A percentile compares a stretch with the other conserved stretches of the same genome.
These are phyloP conservation scores for Oncorhynchus nerka DNA, from an alignment of 2,113 vertebrate genomes.

Conservation along the genomic window DNA sequence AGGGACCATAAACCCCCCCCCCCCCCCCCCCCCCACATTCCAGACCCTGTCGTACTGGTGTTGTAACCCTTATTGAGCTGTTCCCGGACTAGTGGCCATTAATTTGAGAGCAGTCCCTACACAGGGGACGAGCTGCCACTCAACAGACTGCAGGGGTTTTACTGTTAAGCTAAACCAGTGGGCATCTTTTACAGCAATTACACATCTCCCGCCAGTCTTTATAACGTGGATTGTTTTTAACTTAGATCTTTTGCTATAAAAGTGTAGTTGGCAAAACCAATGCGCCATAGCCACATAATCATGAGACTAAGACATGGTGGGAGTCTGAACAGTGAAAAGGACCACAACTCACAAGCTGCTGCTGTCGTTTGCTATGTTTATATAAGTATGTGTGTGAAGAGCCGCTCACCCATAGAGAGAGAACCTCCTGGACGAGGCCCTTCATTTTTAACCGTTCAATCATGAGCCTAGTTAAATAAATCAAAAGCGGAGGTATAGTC, in stretches of 20 bases:
- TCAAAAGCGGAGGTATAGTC: constrained; percentile 38
- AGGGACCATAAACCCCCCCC: background rate
- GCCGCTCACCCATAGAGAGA: constrained; percentile 24
- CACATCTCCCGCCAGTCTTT: constrained; percentile 43
- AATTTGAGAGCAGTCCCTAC: constrained; percentile 2
- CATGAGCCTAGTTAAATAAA: background rate
- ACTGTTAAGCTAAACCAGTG: constrained; percentile 31
- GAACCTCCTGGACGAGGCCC: constrained; percentile 4
- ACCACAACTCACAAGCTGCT: constrained; percentile 38
- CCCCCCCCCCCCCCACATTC: background rate
- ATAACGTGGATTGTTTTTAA: constrained; percentile 49
- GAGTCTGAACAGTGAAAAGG: constrained; percentile 21
- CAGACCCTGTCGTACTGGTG: background rate
- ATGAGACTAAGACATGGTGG: constrained; percentile 4
- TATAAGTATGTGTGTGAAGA: constrained; percentile 10
- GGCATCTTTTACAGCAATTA: constrained; percentile 59
- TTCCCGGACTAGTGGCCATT: background rate
- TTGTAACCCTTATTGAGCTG: constrained; percentile 11
- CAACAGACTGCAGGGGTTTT: constrained; percentile 46
- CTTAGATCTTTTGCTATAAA: constrained; percentile 42
- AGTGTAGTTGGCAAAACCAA: constrained; percentile 21
- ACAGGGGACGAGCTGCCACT: background rate
- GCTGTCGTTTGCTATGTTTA: constrained; percentile 37
- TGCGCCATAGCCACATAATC: constrained; percentile 16
- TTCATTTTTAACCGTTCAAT: constrained; percentile 26